Percentiles rank a stretch among this genome's conserved stretches.
phyloP scores from a whole-genome alignment of 2,797 vertebrate genomes.

The Amphiprion clarkii region DNA sequence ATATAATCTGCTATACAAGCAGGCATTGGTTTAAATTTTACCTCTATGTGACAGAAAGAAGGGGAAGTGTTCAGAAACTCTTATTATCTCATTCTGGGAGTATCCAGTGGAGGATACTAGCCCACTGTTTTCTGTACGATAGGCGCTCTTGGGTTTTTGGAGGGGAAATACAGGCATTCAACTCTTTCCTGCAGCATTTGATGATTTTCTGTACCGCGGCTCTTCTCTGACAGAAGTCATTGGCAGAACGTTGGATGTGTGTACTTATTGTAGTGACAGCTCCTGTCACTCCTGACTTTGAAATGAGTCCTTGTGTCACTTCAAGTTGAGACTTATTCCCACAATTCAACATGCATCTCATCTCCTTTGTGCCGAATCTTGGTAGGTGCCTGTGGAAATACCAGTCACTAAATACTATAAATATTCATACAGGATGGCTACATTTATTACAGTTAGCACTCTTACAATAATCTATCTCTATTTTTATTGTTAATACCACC shows the following conservation, averaged over 20 bases:
- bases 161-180: not conserved
- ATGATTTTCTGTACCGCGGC: slow-evolving; percentile 27
- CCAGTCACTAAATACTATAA: not conserved
- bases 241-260: slow-evolving; percentile 40
- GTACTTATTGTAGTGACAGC: slow-evolving; percentile 65
- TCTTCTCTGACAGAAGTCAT: slow-evolving; percentile 59
- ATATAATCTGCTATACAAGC: not conserved
- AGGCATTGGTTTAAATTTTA: not conserved
- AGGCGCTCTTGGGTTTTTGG: not conserved
- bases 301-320: slow-evolving; percentile 51
- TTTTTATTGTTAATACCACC: too few species aligned
- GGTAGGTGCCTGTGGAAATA: slow-evolving; percentile 4
- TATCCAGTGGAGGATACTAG: not conserved
- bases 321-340: slow-evolving; percentile 43
- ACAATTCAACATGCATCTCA: slow-evolving; percentile 37
- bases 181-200: slow-evolving; percentile 23
- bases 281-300: slow-evolving; percentile 55
- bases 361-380: slow-evolving; percentile 3
- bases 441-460: too few species aligned
- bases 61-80: not conserved
- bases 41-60: not conserved
- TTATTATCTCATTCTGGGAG: not conserved
- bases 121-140: not conserved
- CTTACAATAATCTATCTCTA: too few species aligned
- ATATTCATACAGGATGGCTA: not conserved